Conservation (phyloP, 2,113 vertebrate genomes). For the Pristiophorus japonicus region DNA sequence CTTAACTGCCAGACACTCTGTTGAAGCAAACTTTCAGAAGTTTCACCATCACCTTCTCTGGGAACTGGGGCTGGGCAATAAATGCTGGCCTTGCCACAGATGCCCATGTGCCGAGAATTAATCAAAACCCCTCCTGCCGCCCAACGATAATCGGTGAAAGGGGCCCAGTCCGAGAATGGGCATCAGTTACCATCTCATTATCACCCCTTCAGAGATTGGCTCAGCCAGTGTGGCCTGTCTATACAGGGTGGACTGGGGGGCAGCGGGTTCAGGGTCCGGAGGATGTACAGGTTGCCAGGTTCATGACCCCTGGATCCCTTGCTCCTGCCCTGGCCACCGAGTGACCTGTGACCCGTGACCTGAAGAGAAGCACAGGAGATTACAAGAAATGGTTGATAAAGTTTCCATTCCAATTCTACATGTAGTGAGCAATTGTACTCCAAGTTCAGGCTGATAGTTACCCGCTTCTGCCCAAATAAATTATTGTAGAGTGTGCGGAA, state of each 20-base stretch:
- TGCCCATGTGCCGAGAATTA: too few relatives aligned
- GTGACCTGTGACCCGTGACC: not conserved
- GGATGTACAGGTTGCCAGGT: too few relatives aligned
- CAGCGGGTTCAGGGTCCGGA: too few relatives aligned
- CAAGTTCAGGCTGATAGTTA: constrained; percentile 48
- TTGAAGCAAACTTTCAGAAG: too few relatives aligned
- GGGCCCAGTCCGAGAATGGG: not conserved
- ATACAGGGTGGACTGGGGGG: too few relatives aligned
- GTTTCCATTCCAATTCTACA: not conserved
- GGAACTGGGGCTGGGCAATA: too few relatives aligned
- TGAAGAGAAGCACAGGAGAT: not conserved
- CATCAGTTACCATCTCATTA: not conserved
- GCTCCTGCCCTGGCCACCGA: not conserved
- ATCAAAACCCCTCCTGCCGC: not conserved
- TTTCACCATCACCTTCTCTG: too few relatives aligned
- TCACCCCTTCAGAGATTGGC: not conserved
- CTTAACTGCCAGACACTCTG: too few relatives aligned
- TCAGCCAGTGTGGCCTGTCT: too few relatives aligned
- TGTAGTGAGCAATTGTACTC: not conserved
- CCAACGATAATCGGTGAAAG: not conserved
- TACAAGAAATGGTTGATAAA: not conserved
- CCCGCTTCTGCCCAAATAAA: constrained; percentile 92
- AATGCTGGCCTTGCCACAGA: not conserved
- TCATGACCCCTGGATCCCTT: not conserved
- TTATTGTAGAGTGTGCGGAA: constrained; percentile 95